These are phyloP conservation scores for Dichetophora obliterata DNA, from an alignment of 2,888 invertebrate genomes.

Conservation along the genomic window DNA sequence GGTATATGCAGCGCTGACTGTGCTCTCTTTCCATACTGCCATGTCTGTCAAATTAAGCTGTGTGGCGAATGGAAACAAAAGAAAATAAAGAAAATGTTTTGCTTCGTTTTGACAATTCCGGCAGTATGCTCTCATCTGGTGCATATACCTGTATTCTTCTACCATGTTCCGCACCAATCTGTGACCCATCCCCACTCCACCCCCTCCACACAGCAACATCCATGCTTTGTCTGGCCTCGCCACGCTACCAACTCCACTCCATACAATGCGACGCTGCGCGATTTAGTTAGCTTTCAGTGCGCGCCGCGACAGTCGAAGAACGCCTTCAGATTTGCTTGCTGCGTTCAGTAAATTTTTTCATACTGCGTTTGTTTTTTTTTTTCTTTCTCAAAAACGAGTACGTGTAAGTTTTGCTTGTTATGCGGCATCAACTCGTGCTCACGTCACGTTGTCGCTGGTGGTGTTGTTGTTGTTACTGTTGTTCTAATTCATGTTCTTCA, in stretches of 20 bases:
- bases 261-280: conserved; percentile 21
- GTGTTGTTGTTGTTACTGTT: neutral
- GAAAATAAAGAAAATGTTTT: too few relatives aligned
- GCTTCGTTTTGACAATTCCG: too few relatives aligned
- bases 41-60: too few relatives aligned
- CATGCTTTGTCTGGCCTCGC: neutral
- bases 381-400: neutral
- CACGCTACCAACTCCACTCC: neutral
- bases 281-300: conserved; percentile 36
- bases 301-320: conserved; percentile 35
- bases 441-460: neutral
- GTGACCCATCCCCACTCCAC: neutral
- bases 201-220: neutral
- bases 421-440: neutral
- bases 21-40: too few relatives aligned
- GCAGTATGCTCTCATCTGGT: too few relatives aligned
- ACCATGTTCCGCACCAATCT: neutral
- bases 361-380: neutral
- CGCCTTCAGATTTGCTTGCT: neutral
- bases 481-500: neutral
- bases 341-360: neutral
- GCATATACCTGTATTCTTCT: too few relatives aligned
- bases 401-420: neutral
- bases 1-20: too few relatives aligned
- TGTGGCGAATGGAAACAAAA: too few relatives aligned